A percentile compares a stretch with the other conserved stretches of the same genome.
These are phyloP conservation scores for Perca fluviatilis DNA, from an alignment of 2,113 vertebrate genomes.

Conservation along the genomic window DNA sequence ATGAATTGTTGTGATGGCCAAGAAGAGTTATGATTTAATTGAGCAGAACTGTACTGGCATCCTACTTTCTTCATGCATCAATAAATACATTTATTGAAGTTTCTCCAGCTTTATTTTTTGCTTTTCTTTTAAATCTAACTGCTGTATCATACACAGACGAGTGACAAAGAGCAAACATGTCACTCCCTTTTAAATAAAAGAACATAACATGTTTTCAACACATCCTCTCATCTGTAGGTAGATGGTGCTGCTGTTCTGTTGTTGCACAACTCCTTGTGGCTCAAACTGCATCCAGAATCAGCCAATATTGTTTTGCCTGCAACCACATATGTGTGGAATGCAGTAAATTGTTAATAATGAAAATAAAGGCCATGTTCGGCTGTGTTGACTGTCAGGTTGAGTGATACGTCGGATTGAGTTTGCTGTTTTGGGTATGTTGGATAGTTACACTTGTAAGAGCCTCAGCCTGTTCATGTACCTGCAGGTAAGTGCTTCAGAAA, in stretches of 20 bases:
- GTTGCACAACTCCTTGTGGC: not conserved
- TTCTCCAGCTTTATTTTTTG: not conserved
- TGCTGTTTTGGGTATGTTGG: not conserved
- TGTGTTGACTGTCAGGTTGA: constrained; percentile 35
- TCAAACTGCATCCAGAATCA: not conserved
- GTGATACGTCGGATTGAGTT: constrained; percentile 13
- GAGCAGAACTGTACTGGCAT: constrained; percentile 9
- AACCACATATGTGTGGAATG: constrained; percentile 53
- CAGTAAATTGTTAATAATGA: constrained; percentile 39
- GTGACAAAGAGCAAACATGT: not conserved
- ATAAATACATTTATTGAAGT: constrained; percentile 53
- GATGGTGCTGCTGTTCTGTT: constrained; percentile 52
- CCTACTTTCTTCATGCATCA: constrained; percentile 26
- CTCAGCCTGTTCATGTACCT: constrained; percentile 6
- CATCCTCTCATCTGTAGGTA: constrained; percentile 26
- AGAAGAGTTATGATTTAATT: not conserved
- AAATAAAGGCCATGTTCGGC: constrained; percentile 35
- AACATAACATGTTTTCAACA: not conserved
- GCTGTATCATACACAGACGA: not conserved
- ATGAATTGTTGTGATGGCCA: not conserved
- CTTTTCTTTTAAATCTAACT: not conserved
- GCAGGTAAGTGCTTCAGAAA: not conserved
- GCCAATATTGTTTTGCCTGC: constrained; percentile 24
- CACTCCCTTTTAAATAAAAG: not conserved
- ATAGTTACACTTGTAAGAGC: not conserved